Percentiles rank a stretch among this genome's conserved stretches.
phyloP scores from a whole-genome alignment of 2,888 invertebrate genomes.

The Limnephilus lunatus region DNA sequence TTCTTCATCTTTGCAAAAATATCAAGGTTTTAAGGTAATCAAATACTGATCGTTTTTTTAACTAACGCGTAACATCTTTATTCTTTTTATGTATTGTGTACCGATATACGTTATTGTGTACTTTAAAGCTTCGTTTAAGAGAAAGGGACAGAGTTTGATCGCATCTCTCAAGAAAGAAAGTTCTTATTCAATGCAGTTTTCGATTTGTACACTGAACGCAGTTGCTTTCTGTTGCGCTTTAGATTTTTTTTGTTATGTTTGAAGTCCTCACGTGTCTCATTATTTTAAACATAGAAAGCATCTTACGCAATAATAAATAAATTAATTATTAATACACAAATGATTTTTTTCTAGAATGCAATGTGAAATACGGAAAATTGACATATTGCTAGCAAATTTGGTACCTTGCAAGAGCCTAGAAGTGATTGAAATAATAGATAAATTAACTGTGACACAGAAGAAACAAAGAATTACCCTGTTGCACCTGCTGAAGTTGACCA shows the following conservation, averaged over 20 bases:
- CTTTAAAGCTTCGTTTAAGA: background rate
- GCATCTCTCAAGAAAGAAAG: background rate
- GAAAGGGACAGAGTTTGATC: background rate
- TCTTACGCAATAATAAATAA: background rate
- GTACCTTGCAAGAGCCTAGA: background rate
- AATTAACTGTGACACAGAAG: background rate
- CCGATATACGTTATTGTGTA: too few species aligned
- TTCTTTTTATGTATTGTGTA: too few species aligned
- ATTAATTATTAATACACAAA: background rate
- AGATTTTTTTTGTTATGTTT: background rate
- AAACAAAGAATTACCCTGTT: constrained; percentile 36
- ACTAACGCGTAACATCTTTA: background rate
- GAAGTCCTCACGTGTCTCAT: background rate
- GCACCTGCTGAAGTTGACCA: constrained; percentile 15
- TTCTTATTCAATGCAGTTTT: background rate
- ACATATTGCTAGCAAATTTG: constrained; percentile 23
- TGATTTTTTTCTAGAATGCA: constrained; percentile 43
- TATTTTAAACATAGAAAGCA: background rate
- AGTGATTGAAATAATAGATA: constrained; percentile 32
- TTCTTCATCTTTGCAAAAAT: constrained; percentile 31
- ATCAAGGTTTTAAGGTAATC: constrained; percentile 41
- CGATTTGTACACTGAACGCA: background rate
- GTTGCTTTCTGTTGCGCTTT: background rate
- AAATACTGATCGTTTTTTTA: background rate
- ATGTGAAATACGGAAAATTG: background rate